These are phyloP conservation scores for Lepidurus arcticus DNA, from an alignment of 1,140 invertebrate genomes.

Conservation along the genomic window DNA sequence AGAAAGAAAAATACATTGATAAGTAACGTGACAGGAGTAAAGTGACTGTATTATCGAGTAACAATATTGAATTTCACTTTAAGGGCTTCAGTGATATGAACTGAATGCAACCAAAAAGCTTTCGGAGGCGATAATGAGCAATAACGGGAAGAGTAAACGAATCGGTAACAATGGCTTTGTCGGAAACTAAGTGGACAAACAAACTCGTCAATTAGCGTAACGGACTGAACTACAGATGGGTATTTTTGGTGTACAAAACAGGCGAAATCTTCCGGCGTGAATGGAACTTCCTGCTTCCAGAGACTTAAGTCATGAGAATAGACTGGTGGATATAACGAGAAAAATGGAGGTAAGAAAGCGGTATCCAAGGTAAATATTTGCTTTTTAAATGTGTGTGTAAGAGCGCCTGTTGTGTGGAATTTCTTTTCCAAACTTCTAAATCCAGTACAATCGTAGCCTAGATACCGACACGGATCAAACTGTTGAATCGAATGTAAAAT, in stretches of 20 bases:
- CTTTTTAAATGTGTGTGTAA: constrained; percentile 49
- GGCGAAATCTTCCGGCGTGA: neutral
- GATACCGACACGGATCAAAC: constrained; percentile 46
- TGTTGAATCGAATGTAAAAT: constrained; percentile 46
- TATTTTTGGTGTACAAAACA: neutral
- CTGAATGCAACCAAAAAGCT: constrained; percentile 45
- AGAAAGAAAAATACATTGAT: neutral
- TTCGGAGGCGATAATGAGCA: constrained; percentile 44
- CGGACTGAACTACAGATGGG: neutral
- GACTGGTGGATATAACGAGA: constrained; percentile 33
- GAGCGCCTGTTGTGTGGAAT: constrained; percentile 49
- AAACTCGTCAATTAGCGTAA: constrained; percentile 27
- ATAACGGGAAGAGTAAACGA: constrained; percentile 45
- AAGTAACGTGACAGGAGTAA: neutral
- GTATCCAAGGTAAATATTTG: neutral
- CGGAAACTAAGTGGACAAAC: constrained; percentile 32
- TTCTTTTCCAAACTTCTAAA: constrained; percentile 53
- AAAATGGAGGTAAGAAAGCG: constrained; percentile 27
- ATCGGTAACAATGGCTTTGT: constrained; percentile 44
- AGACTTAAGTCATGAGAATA: constrained; percentile 37
- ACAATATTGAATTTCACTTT: constrained; percentile 7
- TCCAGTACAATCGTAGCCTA: constrained; percentile 48
- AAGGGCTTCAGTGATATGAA: neutral
- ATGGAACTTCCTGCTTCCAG: constrained; percentile 33
- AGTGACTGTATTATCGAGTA: neutral